phyloP scores from a whole-genome alignment of 2,888 invertebrate species.

The Chrysolina haemoptera region DNA sequence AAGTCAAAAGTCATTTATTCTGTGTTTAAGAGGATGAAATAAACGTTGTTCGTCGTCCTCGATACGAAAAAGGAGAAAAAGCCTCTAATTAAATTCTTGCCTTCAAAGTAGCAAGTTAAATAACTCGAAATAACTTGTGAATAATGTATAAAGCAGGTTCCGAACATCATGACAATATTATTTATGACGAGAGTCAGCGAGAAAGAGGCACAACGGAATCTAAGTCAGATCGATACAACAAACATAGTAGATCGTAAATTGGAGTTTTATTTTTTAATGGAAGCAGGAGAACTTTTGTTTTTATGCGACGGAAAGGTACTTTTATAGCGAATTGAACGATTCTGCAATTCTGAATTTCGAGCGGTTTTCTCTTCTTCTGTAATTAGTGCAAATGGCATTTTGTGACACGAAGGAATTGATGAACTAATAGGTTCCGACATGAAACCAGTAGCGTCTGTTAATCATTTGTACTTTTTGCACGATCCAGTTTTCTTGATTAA shows the following conservation, averaged over 20 bases:
- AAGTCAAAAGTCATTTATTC: slow-evolving; percentile 36
- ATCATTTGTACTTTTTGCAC: too few species aligned
- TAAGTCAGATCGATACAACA: slow-evolving; percentile 35
- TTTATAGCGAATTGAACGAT: not conserved
- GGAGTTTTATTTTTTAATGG: slow-evolving; percentile 24
- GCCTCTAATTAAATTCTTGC: slow-evolving; percentile 49
- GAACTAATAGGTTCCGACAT: too few species aligned
- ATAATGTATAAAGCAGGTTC: slow-evolving; percentile 54
- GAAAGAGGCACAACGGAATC: slow-evolving; percentile 26
- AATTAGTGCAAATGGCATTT: too few species aligned
- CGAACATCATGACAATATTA: slow-evolving; percentile 54
- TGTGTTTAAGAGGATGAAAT: slow-evolving; percentile 29
- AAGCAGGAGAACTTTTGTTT: not conserved
- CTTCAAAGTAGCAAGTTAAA: slow-evolving; percentile 49
- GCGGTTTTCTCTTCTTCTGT: too few species aligned
- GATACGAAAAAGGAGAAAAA: slow-evolving; percentile 35
- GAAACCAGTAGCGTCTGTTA: too few species aligned
- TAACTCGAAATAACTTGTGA: slow-evolving; percentile 54
- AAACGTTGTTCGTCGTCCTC: not conserved
- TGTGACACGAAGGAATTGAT: too few species aligned
- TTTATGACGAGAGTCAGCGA: slow-evolving; percentile 52
- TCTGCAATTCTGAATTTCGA: not conserved
- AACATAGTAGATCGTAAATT: slow-evolving; percentile 30
- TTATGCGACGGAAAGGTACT: not conserved
- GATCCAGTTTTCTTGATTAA: too few species aligned